These are phyloP conservation scores for Corythaixoides concolor DNA, from an alignment of 2,113 vertebrate genomes.

Conservation along the genomic window DNA sequence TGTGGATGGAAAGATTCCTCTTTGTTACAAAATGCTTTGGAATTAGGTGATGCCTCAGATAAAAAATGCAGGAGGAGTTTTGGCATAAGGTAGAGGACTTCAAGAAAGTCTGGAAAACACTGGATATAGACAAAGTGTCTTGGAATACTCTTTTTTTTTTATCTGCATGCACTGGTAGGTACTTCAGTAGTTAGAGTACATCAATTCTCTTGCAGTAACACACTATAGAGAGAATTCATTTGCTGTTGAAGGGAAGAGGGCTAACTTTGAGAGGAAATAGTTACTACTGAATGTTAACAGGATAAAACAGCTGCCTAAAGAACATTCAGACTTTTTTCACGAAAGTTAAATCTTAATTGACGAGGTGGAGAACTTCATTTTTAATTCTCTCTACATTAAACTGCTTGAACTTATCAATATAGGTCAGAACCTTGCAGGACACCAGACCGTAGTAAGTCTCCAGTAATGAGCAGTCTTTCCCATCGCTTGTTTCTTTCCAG, in stretches of 20 bases:
- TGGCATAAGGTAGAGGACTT: not conserved
- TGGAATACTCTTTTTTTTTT: not conserved
- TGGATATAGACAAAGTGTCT: not conserved
- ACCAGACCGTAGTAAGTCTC: conserved; percentile 88
- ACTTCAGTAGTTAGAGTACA: not conserved
- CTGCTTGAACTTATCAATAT: conserved; percentile 82
- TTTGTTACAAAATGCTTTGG: not conserved
- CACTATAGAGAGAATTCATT: not conserved
- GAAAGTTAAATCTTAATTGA: conserved; percentile 1
- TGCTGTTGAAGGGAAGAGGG: not conserved
- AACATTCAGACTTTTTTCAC: not conserved
- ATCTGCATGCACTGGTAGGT: not conserved
- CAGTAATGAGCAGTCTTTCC: conserved; percentile 77
- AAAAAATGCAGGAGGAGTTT: not conserved
- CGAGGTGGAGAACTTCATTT: conserved; percentile 39
- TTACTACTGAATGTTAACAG: not conserved
- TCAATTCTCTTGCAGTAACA: not conserved
- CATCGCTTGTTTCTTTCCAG: conserved; percentile 81
- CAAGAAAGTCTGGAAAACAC: not conserved
- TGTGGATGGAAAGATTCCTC: not conserved
- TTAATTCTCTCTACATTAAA: conserved; percentile 54
- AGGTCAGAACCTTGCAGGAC: conserved; percentile 86
- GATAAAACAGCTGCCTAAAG: not conserved
- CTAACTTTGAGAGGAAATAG: not conserved
- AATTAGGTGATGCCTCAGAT: not conserved